A percentile compares a stretch with the other conserved stretches of the same genome.
Conservation (phyloP, 2,113 vertebrate species). For the Ictalurus furcatus region DNA sequence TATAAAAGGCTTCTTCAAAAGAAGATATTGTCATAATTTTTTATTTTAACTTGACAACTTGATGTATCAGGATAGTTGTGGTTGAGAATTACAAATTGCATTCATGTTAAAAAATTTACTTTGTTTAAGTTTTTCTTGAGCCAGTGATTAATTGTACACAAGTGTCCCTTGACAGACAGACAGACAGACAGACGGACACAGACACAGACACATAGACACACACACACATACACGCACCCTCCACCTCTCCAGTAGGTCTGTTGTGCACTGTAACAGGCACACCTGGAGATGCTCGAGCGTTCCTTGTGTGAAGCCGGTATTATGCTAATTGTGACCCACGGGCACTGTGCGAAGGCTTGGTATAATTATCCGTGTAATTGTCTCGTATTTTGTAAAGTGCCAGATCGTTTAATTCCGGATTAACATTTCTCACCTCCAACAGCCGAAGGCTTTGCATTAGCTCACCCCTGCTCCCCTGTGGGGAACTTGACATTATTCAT, state of each 20-base stretch:
- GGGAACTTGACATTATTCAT: slow-evolving; percentile 46
- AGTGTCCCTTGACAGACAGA: not conserved
- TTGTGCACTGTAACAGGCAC: slow-evolving; percentile 50
- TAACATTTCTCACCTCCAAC: slow-evolving; percentile 75
- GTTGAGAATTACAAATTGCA: not conserved
- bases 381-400: slow-evolving; percentile 79
- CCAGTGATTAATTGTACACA: not conserved
- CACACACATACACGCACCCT: slow-evolving; percentile 6
- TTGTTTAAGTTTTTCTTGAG: not conserved
- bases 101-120: not conserved
- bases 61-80: not conserved
- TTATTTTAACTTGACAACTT: not conserved
- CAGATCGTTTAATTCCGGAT: slow-evolving; percentile 77
- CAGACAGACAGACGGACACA: not conserved
- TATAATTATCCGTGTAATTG: slow-evolving; percentile 80
- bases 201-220: slow-evolving; percentile 24
- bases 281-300: slow-evolving; percentile 58
- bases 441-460: slow-evolving; percentile 62
- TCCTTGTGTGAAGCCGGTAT: slow-evolving; percentile 60
- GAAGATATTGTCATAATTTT: not conserved
- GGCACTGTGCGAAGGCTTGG: slow-evolving; percentile 69
- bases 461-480: slow-evolving; percentile 42
- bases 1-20: not conserved
- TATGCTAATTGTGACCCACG: slow-evolving; percentile 74
- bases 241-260: slow-evolving; percentile 46